These are phyloP conservation scores for Lutraria lutraria DNA, from an alignment of 2,888 invertebrate genomes.

Conservation along the genomic window DNA sequence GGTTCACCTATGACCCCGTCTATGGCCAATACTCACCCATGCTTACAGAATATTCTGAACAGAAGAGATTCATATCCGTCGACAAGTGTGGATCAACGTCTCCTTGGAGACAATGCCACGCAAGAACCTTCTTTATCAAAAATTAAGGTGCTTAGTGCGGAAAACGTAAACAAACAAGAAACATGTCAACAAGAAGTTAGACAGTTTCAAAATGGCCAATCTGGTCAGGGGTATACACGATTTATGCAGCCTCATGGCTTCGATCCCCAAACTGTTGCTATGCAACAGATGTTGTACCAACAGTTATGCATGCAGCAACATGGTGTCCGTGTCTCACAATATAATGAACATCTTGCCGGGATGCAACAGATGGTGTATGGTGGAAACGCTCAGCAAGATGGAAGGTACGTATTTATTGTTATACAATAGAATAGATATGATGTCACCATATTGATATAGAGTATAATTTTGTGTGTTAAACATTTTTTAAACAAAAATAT, in stretches of 20 bases:
- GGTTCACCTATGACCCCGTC: slow-evolving; percentile 8
- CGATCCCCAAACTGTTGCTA: slow-evolving; percentile 9
- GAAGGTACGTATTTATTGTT: slow-evolving; percentile 25
- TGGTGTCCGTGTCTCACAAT: slow-evolving; percentile 57
- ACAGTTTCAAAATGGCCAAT: slow-evolving; percentile 35
- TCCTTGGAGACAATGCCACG: neutral
- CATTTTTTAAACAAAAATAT: too few species aligned
- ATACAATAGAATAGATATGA: too few species aligned
- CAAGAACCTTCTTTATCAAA: neutral
- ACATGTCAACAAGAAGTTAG: neutral
- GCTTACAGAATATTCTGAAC: slow-evolving; percentile 40
- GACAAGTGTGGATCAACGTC: neutral
- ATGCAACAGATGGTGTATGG: slow-evolving; percentile 75
- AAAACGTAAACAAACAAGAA: slow-evolving; percentile 20
- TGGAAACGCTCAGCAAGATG: slow-evolving; percentile 33
- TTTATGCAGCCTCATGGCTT: neutral
- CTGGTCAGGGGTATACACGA: neutral
- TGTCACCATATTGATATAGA: too few species aligned
- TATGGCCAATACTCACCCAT: slow-evolving; percentile 16
- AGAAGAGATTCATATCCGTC: slow-evolving; percentile 14
- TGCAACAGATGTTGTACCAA: slow-evolving; percentile 34
- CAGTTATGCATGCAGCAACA: slow-evolving; percentile 60
- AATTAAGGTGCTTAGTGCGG: slow-evolving; percentile 16
- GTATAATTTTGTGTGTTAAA: too few species aligned
- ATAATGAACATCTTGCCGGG: slow-evolving; percentile 74